Percentiles rank a stretch among this genome's conserved stretches.
Conservation (phyloP, 2,797 vertebrate species). For the Chaetophractus vellerosus region DNA sequence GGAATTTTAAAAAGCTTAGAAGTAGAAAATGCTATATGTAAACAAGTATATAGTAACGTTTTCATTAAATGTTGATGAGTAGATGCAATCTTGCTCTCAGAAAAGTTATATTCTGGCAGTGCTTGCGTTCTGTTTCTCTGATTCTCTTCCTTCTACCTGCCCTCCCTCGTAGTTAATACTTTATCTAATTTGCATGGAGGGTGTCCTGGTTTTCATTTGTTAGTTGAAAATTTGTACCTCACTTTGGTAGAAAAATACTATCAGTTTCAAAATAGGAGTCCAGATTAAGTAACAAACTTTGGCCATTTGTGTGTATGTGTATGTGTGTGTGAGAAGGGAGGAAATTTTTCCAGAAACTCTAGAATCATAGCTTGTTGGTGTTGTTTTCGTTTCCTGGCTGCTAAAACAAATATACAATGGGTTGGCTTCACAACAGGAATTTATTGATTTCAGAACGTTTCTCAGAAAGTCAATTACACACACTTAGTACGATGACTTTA, state of each 20-base stretch:
- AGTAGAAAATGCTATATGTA: constrained; percentile 42
- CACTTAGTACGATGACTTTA: constrained; percentile 6
- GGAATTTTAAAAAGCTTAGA: constrained; percentile 21
- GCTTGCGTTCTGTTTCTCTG: background rate
- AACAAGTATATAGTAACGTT: background rate
- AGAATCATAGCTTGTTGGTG: background rate
- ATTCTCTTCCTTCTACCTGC: background rate
- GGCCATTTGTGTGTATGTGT: too few species aligned
- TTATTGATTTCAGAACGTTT: background rate
- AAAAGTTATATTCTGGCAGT: background rate
- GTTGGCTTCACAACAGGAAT: too few species aligned
- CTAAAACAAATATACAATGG: too few species aligned
- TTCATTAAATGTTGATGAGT: background rate
- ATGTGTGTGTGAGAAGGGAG: background rate
- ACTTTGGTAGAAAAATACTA: background rate
- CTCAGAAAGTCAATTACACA: constrained; percentile 30
- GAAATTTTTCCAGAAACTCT: background rate
- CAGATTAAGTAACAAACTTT: background rate
- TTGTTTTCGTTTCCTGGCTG: too few species aligned
- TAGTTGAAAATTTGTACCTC: background rate
- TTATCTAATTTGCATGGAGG: background rate
- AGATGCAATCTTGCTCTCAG: background rate
- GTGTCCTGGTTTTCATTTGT: background rate
- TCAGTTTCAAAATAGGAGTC: background rate
- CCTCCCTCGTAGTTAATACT: background rate